Evolutionary conservation across 2,888 invertebrate species (phyloP), one percentile per base, ranked within the genome.

Genomic region (Drosophila tanythrix): DNA sequence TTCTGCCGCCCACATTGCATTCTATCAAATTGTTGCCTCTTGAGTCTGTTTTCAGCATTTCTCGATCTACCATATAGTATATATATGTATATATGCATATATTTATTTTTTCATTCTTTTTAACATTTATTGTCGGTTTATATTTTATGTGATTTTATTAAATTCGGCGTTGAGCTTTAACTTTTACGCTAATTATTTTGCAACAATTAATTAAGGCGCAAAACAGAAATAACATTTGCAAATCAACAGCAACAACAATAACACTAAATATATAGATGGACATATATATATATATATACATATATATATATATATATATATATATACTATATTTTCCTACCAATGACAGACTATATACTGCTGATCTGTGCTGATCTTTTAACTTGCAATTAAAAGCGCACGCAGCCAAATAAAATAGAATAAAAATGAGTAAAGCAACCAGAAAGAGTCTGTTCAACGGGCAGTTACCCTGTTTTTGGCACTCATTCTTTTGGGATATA

Each of bases 171-270:
- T 89, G 81, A 78, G 82, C 88, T 85, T 85, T 85, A 89, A 90
- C 86, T 78, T 88, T 70, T 78, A 76, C 63, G 82, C 81, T 90
- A 91, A 92, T 91, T 92, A 92, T 90, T 91, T 91, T 83, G 81
- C 85, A 81, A 81, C 85, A 86, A 90, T 91, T 91, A 91, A 91
- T 91, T 87, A 79, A 83, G 83, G 74, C 83, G 74, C 70, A 84
- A 71, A 72, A 72, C 78, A 68, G 70, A 89, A 86, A 89, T 75
- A 77, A 79, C 76, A 83, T 85, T 82, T 65, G 48, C 51, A 68
- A 56, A 62, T 48, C 29, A 61, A 46, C 38, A 51, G 35, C 56
- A 65, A 35, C 31, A 59, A 50, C 51, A 66, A 36, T 18, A 21
- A 35, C 29, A 43, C 13, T 7, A 53, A 55, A 67, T 55, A 43